These are phyloP conservation scores for Chelonia mydas DNA, from an alignment of 2,797 vertebrate species.

Conservation along the genomic window DNA sequence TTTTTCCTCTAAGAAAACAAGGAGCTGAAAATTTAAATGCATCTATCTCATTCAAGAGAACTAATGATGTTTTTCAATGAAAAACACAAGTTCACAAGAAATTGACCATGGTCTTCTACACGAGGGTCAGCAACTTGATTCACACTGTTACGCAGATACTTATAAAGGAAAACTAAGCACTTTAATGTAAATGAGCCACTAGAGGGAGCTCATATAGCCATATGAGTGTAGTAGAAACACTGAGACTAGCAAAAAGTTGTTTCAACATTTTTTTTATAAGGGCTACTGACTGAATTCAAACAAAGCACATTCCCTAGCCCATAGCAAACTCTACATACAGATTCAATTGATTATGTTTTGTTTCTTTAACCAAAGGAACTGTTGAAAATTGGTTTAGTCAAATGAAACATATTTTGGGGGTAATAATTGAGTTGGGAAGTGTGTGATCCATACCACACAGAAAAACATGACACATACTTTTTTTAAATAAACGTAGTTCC, in stretches of 20 bases:
- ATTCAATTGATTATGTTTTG: not conserved
- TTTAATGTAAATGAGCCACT: conserved; percentile 22
- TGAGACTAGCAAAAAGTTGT: conserved; percentile 39
- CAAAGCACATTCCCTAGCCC: conserved; percentile 19
- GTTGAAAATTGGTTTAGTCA: not conserved
- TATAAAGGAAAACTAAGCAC: not conserved
- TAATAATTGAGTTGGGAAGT: conserved; percentile 15
- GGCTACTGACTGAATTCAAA: conserved; percentile 27
- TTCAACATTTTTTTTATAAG: conserved; percentile 58
- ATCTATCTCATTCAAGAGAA: conserved; percentile 15
- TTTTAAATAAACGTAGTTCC: not conserved
- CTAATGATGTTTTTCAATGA: conserved; percentile 56
- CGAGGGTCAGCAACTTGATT: not conserved
- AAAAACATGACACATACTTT: not conserved
- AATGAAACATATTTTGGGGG: not conserved
- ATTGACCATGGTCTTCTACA: not conserved
- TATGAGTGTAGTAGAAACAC: not conserved
- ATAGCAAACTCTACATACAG: not conserved
- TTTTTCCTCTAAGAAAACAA: not conserved
- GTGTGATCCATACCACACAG: not conserved
- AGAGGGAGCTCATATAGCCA: conserved; percentile 52
- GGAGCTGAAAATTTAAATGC: conserved; percentile 23
- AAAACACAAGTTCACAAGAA: conserved; percentile 10
- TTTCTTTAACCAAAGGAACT: conserved; percentile 34
- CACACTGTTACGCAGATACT: not conserved